Percentiles rank a stretch among this genome's conserved stretches.
Evolutionary conservation across 2,113 vertebrate genomes (phyloP).

Genomic region (Thunnus maccoyii): DNA sequence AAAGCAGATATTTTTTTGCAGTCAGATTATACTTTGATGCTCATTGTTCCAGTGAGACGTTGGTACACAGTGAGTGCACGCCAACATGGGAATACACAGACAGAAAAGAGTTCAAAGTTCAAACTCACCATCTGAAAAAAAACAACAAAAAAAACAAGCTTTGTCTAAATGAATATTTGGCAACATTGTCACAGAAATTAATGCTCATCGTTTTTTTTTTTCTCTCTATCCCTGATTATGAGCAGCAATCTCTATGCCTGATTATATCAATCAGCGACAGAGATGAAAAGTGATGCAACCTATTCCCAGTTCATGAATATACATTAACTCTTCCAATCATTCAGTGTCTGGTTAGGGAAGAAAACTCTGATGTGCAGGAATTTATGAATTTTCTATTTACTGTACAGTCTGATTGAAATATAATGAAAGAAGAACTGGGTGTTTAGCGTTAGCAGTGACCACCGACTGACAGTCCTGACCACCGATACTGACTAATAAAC

Average conservation of each 20-base stretch:
- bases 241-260: constrained; percentile 54
- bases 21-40: constrained; percentile 43
- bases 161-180: constrained; percentile 24
- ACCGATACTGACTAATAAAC: background rate
- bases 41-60: constrained; percentile 36
- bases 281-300: constrained; percentile 57
- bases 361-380: constrained; percentile 25
- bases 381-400: constrained; percentile 46
- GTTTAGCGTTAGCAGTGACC: constrained; percentile 4
- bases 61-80: constrained; percentile 23
- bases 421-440: constrained; percentile 7
- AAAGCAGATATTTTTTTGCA: constrained; percentile 30
- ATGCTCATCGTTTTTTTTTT: constrained; percentile 7
- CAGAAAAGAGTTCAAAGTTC: constrained; percentile 41
- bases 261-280: constrained; percentile 67
- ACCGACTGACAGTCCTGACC: background rate
- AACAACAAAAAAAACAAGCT: background rate
- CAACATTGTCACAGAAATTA: constrained; percentile 29
- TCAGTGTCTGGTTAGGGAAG: background rate
- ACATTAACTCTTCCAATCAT: constrained; percentile 59
- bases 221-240: constrained; percentile 28
- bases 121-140: constrained; percentile 9
- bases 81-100: constrained; percentile 15
- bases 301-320: constrained; percentile 77
- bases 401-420: constrained; percentile 22